These are phyloP conservation scores for Micronycteris hirsuta DNA, from an alignment of 2,113 vertebrate species.

Conservation along the genomic window DNA sequence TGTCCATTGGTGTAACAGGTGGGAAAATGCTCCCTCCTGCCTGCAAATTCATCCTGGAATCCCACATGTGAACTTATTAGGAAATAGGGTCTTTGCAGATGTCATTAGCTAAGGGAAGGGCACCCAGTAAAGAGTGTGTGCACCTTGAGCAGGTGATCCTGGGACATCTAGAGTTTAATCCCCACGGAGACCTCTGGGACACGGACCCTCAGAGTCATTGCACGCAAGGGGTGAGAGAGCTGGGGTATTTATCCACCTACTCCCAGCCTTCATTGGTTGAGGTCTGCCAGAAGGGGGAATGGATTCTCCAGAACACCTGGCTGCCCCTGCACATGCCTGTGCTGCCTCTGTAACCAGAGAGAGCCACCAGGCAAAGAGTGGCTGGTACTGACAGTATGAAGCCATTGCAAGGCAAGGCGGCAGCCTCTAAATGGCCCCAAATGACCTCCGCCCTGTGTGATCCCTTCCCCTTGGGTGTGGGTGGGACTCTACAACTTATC, in stretches of 20 bases:
- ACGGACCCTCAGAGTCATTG: background rate
- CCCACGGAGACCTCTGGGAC: background rate
- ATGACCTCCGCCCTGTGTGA: background rate
- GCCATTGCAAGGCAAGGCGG: background rate
- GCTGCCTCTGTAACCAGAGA: background rate
- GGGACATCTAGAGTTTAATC: background rate
- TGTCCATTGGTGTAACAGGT: background rate
- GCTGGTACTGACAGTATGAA: background rate
- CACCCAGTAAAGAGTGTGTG: background rate
- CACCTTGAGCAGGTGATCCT: background rate
- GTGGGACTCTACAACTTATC: background rate
- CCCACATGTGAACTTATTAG: background rate
- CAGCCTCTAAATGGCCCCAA: background rate
- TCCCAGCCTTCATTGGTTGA: background rate
- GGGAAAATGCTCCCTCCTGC: background rate
- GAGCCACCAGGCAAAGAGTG: background rate
- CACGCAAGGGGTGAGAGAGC: background rate
- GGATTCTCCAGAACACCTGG: background rate
- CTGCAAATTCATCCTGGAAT: background rate
- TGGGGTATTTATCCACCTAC: background rate
- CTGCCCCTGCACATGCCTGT: background rate
- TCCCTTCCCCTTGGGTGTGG: background rate
- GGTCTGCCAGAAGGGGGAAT: background rate
- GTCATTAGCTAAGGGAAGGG: background rate
- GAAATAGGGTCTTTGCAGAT: background rate